Evolutionary conservation across 2,113 vertebrate species (phyloP), one percentile per base, ranked within the genome.

Genomic region (Rhinopomastus cyanomelas): DNA sequence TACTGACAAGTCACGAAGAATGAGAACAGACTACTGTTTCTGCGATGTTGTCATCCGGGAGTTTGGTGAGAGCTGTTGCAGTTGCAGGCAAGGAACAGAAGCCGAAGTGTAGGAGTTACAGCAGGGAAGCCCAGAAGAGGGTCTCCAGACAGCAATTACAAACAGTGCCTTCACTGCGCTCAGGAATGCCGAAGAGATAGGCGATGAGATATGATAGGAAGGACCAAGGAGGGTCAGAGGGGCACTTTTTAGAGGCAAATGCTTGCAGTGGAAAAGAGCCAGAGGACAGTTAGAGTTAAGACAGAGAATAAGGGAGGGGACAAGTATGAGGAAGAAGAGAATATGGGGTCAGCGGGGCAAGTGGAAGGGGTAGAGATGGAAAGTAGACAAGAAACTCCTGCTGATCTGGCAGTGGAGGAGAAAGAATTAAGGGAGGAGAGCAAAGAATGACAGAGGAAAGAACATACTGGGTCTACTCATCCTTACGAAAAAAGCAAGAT

Each of bases 11-110:
- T 81, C 77, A 92, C 81, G 74, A 94, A 96, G 91, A 89, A 93
- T 85, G 71, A 88, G 78, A 44, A 59, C 14, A 92, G 89, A 96
- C 95, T 96, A 96, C 92, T 94, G 95, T 92, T 94, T 94, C 89
- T 7, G 84, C 80, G 75, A 89, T 94, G 67, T 69, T 87, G 92
- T 90, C 95, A 94, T 80, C 36, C 17, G 94, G 92, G 92, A 96
- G 67, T 90, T 92, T 80, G 87, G 87, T 92, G 67, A 92, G 92
- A 93, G 94, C 55, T 87, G 75, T 48, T 93, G 62, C 87, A 93
- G 78, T 94, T 93, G 84, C 55, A 89, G 72, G 86, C 30, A 88
- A 87, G 84, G 62, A 93, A 92, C 89, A 92, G 94, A 92, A 95
- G 94, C 95, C 89, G 89, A 94, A 92, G 81, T 48, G 91, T 87